Evolutionary conservation across 2,797 vertebrate genomes (phyloP), one percentile per base, ranked within the genome.

Genomic region (Mustela erminea): DNA sequence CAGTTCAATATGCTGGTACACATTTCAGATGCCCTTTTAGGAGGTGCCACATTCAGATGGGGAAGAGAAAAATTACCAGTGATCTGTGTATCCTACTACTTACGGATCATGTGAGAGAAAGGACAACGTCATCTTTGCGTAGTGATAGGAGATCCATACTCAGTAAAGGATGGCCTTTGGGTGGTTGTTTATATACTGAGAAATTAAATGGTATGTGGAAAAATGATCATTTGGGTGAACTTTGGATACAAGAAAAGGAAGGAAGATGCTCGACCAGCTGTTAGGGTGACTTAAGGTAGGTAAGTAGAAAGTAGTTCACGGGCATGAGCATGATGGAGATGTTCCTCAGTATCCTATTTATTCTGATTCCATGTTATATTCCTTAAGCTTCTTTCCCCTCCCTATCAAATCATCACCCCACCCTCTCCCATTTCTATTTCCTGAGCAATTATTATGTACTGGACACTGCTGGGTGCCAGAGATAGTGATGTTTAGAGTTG

Each of bases 221-320:
- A 90, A 49, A n/a, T 38, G 56, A 66, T 72, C 21, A 93, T 5
- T 64, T 84, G 52, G 38, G 64, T 85, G 70, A 88, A 95, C 27
- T 88, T 70, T 72, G 43, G 52, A 75, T 94, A 54, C 23, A 41
- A 27, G 87, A 75, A 77, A 77, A 77, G 52, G 60, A 75, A 96
- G 60, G 14, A 95, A 66, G 62, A 27, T 87, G 35, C 8, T 75
- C 56, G 54, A 35, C 38, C 35, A 94, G 68, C 84, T 93, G 23
- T 92, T 41, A 60, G 41, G 27, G 41, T 83, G 66, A 54, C 49
- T 93, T 78, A 52, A 43, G 38, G 56, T 89, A 32, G 38, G 9
- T 58, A 87, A 86, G 29, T 81, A 54, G 56, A 77, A 25, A 17
- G 52, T 18, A 32, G 49, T 68, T 75, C 43, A 70, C 20, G 80